phyloP scores from a whole-genome alignment of 2,113 vertebrate species.

The Saccopteryx bilineata region DNA sequence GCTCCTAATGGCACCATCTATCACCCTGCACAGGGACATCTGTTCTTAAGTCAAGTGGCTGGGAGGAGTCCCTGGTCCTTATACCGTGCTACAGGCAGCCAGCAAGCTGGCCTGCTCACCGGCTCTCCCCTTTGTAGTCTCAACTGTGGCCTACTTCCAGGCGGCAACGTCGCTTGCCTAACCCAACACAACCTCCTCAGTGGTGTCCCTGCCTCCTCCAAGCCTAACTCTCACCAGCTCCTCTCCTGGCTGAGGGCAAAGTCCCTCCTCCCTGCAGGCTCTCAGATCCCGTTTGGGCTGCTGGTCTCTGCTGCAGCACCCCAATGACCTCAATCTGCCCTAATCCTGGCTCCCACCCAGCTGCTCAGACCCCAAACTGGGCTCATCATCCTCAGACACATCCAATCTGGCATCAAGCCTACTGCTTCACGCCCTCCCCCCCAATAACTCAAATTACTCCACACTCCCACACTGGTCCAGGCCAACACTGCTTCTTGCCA shows the following conservation, averaged over 20 bases:
- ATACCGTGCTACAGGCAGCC: neutral
- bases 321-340: neutral
- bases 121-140: neutral
- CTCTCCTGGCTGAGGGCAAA: neutral
- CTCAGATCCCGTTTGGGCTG: too few relatives aligned
- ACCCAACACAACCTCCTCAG: neutral
- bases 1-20: accelerated
- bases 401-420: neutral
- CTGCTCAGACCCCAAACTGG: neutral
- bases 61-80: neutral
- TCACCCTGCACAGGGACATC: too few relatives aligned
- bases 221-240: neutral
- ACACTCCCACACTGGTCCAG: accelerated
- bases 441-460: neutral
- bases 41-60: neutral
- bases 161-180: neutral
- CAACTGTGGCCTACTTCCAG: neutral
- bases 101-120: neutral
- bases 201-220: neutral
- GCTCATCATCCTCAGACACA: neutral
- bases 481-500: neutral
- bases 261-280: neutral
- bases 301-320: neutral
- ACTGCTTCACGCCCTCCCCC: neutral
- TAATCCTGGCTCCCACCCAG: neutral